Conservation (phyloP, 1,140 invertebrate species). For the Penaeus indicus region DNA sequence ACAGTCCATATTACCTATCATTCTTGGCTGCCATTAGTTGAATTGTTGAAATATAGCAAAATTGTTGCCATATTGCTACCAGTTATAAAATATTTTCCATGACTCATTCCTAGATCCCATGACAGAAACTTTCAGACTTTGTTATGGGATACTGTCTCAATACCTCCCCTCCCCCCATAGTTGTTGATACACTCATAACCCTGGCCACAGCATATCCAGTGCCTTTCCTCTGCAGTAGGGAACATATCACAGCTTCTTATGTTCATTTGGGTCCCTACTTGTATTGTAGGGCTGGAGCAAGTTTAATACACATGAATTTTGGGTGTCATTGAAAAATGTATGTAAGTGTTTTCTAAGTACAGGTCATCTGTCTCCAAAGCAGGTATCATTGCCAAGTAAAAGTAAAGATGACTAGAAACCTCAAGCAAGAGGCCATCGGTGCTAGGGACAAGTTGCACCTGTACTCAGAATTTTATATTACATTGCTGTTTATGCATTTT, state of each 20-base stretch:
- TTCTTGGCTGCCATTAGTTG: no score
- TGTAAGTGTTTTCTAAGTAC: not conserved
- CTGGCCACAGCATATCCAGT: conserved; percentile 59
- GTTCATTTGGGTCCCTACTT: conserved; percentile 24
- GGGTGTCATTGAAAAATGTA: conserved; percentile 37
- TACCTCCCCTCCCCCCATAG: not conserved
- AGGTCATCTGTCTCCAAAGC: no score
- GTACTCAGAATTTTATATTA: not conserved
- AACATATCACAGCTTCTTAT: conserved; percentile 57
- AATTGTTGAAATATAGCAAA: no score
- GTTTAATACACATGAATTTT: conserved; percentile 16
- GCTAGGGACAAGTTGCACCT: conserved; percentile 11
- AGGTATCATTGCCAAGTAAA: no score
- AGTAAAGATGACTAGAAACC: not conserved
- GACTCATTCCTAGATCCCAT: no score
- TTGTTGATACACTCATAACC: conserved; percentile 32
- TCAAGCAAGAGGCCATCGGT: not conserved
- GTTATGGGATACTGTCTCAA: no score
- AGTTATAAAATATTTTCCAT: no score
- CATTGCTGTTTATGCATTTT: conserved; percentile 19
- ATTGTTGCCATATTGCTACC: no score
- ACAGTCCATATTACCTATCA: no score
- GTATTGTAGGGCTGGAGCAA: conserved; percentile 4
- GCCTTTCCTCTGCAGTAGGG: conserved; percentile 61
- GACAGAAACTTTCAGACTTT: no score